Percentiles rank a stretch among this genome's conserved stretches.
Evolutionary conservation across 2,888 invertebrate genomes (phyloP).

Genomic region (Ochropleura plecta): DNA sequence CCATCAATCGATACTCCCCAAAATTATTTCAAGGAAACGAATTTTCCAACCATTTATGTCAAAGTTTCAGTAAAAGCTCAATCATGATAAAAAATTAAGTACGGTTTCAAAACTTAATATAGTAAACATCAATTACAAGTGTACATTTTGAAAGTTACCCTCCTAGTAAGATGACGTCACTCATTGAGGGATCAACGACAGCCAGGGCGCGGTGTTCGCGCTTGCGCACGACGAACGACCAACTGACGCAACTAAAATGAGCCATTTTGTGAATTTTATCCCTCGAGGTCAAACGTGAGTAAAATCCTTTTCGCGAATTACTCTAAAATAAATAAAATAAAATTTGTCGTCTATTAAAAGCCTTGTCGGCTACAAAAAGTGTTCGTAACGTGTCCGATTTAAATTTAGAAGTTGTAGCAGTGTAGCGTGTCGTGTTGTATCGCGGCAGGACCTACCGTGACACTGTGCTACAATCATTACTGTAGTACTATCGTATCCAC

Average conservation of each 20-base stretch:
- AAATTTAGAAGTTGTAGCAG: constrained; percentile 10
- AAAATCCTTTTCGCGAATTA: constrained; percentile 14
- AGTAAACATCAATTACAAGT: constrained; percentile 2
- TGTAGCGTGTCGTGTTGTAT: neutral
- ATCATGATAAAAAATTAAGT: neutral
- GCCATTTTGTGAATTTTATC: constrained; percentile 65
- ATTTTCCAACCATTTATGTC: neutral
- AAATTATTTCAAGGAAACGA: neutral
- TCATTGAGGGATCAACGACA: constrained; percentile 72
- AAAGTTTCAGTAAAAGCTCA: neutral
- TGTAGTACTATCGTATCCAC: constrained; percentile 31
- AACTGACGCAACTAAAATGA: constrained; percentile 55
- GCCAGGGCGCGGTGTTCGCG: constrained; percentile 73
- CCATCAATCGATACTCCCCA: constrained; percentile 53
- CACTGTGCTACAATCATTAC: constrained; percentile 28
- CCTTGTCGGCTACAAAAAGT: neutral
- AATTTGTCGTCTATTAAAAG: neutral
- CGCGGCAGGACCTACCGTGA: neutral
- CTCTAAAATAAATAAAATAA: neutral
- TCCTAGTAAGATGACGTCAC: constrained; percentile 73
- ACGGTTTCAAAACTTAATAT: neutral
- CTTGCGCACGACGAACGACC: constrained; percentile 57
- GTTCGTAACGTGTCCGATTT: neutral
- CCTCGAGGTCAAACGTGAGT: constrained; percentile 42
- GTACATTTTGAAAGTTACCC: constrained; percentile 5